Conservation (phyloP, 64 coral and sea anemone genomes). For the Pachyseris speciosa region DNA sequence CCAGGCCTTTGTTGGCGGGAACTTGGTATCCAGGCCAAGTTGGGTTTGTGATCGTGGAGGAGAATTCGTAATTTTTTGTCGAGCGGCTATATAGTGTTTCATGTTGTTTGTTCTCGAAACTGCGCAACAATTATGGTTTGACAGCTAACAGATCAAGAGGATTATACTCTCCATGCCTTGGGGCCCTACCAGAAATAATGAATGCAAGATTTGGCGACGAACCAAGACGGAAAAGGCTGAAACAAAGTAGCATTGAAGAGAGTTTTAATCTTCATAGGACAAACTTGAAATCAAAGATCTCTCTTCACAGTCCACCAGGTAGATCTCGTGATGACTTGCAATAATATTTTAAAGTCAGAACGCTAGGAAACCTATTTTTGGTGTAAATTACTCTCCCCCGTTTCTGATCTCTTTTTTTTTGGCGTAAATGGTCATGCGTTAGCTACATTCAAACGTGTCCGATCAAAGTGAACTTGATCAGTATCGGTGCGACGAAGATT, state of each 20-base stretch:
- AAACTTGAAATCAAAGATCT: not conserved
- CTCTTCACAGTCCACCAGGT: conserved; percentile 16
- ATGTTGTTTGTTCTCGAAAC: not conserved
- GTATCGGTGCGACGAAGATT: no score
- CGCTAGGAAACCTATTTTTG: not conserved
- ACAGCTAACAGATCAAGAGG: not conserved
- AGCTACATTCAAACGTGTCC: no score
- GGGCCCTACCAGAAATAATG: conserved; percentile 63
- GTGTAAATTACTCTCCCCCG: no score
- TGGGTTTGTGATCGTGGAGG: not conserved
- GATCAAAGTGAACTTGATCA: no score
- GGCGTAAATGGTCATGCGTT: no score
- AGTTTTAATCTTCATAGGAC: conserved; percentile 85
- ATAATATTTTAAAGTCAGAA: not conserved
- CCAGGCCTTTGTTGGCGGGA: not conserved
- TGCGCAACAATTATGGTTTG: not conserved
- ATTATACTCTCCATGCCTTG: conserved; percentile 13
- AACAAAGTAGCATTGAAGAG: conserved; percentile 94
- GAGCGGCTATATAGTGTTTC: not conserved
- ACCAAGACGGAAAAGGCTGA: conserved; percentile 81
- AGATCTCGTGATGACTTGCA: not conserved
- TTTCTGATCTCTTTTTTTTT: no score
- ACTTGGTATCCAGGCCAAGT: conserved; percentile 44
- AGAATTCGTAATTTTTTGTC: no score
- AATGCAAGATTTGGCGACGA: conserved; percentile 79